Conservation (phyloP, 1,140 invertebrate species). For the Heliconius nattereri region DNA sequence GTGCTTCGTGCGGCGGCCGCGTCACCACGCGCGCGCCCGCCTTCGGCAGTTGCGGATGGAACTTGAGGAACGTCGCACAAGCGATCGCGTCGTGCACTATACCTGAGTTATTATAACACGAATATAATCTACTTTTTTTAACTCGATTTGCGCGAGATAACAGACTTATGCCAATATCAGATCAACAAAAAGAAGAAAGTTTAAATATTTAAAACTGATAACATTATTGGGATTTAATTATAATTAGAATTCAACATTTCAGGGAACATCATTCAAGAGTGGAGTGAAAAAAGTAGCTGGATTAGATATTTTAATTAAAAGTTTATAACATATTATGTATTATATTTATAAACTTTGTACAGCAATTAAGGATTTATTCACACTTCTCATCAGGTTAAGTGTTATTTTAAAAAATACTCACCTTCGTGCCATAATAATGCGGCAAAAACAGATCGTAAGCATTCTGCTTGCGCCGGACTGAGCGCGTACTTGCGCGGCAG, state of each 20-base stretch:
- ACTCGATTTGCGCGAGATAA: no score
- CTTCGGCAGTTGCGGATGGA: slow-evolving; percentile 93
- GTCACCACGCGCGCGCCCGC: slow-evolving; percentile 89
- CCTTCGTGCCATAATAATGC: slow-evolving; percentile 98
- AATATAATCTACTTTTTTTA: no score
- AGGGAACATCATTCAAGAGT: no score
- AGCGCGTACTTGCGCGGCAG: slow-evolving; percentile 87
- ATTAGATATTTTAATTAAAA: no score
- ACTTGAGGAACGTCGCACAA: slow-evolving; percentile 97
- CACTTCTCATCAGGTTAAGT: not conserved
- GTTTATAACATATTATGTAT: no score
- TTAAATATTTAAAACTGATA: no score
- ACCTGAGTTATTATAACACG: slow-evolving; percentile 63
- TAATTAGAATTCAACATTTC: no score
- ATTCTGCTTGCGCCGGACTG: slow-evolving; percentile 96
- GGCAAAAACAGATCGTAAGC: slow-evolving; percentile 95
- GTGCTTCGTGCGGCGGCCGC: slow-evolving; percentile 67
- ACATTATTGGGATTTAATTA: no score
- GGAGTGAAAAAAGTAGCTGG: no score
- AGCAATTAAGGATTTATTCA: not conserved
- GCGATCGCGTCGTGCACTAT: slow-evolving; percentile 99
- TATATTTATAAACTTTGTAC: no score
- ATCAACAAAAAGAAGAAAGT: no score
- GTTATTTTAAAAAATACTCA: slow-evolving; percentile 38
- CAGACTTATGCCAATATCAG: no score